Percentiles rank a stretch among this genome's conserved stretches.
Evolutionary conservation across 1,140 invertebrate genomes (phyloP).

Genomic region (Tetraneura akinire): DNA sequence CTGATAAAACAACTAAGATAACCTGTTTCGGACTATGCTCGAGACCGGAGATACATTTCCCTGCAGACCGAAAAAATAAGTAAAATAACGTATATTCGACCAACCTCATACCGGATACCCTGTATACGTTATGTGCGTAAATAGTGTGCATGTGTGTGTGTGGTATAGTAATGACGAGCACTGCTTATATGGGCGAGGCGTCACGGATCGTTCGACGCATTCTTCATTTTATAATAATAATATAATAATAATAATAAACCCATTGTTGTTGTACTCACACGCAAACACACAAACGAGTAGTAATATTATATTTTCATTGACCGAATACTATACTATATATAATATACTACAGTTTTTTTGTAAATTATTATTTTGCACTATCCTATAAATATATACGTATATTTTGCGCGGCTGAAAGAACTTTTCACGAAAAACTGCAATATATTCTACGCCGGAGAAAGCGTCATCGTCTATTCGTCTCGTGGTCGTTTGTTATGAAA

Average conservation of each 20-base stretch:
- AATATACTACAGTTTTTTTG: too few relatives aligned
- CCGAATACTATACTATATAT: neutral
- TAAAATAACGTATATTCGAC: too few relatives aligned
- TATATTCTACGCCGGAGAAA: neutral
- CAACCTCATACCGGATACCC: too few relatives aligned
- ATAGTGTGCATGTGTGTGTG: neutral
- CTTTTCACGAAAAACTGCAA: neutral
- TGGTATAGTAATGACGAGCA: neutral
- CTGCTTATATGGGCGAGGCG: neutral
- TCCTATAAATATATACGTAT: neutral
- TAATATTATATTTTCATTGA: neutral
- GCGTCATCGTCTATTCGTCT: neutral
- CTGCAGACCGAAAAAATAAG: too few relatives aligned
- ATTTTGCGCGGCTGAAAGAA: neutral
- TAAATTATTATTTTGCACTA: too few relatives aligned
- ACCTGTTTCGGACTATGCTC: too few relatives aligned
- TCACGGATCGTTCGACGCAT: conserved; percentile 32
- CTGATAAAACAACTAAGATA: too few relatives aligned
- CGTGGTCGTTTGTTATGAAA: too few relatives aligned
- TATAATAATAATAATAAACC: neutral
- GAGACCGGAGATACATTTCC: too few relatives aligned
- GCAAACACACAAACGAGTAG: neutral
- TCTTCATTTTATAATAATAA: conserved; percentile 11
- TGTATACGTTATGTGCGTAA: neutral
- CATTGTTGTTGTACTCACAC: neutral